Evolutionary conservation across 2,888 invertebrate genomes (phyloP), one percentile per base, ranked within the genome.

Genomic region (Exocentrus adspersus): DNA sequence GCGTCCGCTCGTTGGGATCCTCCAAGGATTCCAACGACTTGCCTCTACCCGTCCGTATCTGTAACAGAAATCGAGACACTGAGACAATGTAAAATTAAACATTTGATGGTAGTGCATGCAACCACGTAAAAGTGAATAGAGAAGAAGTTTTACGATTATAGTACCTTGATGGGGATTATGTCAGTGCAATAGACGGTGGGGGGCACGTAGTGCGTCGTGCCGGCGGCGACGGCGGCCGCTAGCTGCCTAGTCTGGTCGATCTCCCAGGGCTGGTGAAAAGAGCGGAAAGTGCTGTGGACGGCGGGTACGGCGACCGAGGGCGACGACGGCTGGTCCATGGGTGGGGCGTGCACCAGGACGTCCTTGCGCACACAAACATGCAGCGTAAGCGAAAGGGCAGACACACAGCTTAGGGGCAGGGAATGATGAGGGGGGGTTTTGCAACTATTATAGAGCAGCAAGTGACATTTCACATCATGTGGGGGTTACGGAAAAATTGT

Each of bases 11-110:
- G 46, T 87, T 88, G 24, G 92, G 91, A 76, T 93, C 94, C 81
- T 94, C 93, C 70, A 94, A 84, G 69, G 92, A 93, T 83, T 94
- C 94, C 72, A 94, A 85, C 16, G 93, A 93, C 83, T 94, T 94
- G 48, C 94, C 94, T 73, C 94, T 88, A 58, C 92, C 92, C 75
- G 92, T 91, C 78, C 93, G 89, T 73, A 92, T 90, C 92, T 92
- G 86, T 72, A 80, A 83, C 67, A 67, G 59, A 10, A n/a, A 21
- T 53, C 17, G 21, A 24, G 24, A 24, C 7, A 24, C 7, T 24
- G 24, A 7, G 24, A 24, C 24, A 24, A 24, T 3, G 19, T n/a
- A n/a, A n/a, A n/a, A n/a, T n/a, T n/a, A n/a, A n/a, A n/a, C n/a
- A n/a, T n/a, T n/a, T n/a, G n/a, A n/a, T n/a, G n/a, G n/a, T n/a